phyloP scores from a whole-genome alignment of 2,797 vertebrate species.

The Sebastes melanostomus region DNA sequence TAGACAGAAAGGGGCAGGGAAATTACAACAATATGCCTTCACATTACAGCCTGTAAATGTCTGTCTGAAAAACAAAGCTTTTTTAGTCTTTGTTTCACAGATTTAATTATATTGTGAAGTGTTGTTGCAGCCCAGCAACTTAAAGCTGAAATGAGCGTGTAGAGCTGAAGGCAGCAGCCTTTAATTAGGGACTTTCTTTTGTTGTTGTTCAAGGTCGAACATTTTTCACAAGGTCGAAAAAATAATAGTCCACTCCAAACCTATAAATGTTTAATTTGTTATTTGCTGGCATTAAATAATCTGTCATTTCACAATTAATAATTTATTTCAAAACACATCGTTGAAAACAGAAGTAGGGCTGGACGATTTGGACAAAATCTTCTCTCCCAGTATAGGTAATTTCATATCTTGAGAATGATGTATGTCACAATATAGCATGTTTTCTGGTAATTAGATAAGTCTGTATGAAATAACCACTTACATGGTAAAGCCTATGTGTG shows the following conservation, averaged over 20 bases:
- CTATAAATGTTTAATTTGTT: background rate
- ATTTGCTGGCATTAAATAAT: background rate
- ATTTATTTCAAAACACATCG: background rate
- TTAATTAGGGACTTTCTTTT: conserved; percentile 24
- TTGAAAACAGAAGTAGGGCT: background rate
- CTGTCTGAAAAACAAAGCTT: background rate
- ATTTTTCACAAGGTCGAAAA: background rate
- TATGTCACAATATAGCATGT: no score
- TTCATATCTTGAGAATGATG: no score
- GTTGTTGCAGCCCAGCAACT: conserved; percentile 6
- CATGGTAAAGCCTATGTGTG: no score
- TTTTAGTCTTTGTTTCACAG: conserved; percentile 16
- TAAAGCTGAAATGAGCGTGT: conserved; percentile 24
- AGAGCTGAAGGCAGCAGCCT: conserved; percentile 2
- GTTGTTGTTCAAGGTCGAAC: background rate
- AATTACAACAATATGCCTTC: conserved; percentile 28
- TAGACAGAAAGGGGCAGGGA: conserved; percentile 20
- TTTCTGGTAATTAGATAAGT: no score
- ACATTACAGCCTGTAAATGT: conserved; percentile 26
- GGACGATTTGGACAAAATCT: no score
- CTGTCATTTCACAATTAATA: background rate
- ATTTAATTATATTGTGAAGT: conserved; percentile 30
- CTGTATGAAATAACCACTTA: no score
- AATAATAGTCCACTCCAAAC: background rate
- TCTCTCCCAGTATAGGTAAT: no score